Conservation (phyloP, 2,113 vertebrate species). For the Cyrtonyx montezumae region DNA sequence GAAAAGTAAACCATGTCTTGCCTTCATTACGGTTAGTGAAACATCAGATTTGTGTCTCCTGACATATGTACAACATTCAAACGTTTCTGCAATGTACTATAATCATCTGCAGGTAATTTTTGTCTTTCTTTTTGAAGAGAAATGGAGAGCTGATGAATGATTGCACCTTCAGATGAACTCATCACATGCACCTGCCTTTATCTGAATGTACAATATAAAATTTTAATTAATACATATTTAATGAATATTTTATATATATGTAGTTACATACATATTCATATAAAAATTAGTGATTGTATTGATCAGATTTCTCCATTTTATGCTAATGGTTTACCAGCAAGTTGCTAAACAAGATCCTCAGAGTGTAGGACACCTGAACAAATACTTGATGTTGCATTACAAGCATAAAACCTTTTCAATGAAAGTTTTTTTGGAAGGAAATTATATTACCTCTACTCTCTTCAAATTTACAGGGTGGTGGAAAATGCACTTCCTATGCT, state of each 20-base stretch:
- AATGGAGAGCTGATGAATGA: neutral
- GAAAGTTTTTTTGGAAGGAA: fast-evolving
- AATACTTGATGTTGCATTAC: neutral
- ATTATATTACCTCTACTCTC: neutral
- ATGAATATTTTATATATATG: neutral
- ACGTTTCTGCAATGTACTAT: neutral
- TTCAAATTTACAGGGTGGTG: neutral
- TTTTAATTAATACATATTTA: neutral
- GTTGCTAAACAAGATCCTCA: neutral
- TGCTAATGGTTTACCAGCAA: neutral
- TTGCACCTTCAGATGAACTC: neutral
- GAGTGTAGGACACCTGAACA: neutral
- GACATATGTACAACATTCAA: neutral
- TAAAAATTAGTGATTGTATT: neutral
- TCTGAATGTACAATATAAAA: neutral
- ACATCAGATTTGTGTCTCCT: neutral
- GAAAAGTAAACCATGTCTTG: neutral
- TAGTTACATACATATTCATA: neutral
- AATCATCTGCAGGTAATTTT: neutral
- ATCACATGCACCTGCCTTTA: neutral
- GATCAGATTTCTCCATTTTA: neutral
- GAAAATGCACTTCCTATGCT: neutral
- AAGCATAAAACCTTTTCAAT: neutral
- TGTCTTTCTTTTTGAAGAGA: neutral
- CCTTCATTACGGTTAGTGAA: neutral